These are phyloP conservation scores for Coranthus polyacanthus DNA, from an alignment of 2,797 vertebrate genomes.

Conservation along the genomic window DNA sequence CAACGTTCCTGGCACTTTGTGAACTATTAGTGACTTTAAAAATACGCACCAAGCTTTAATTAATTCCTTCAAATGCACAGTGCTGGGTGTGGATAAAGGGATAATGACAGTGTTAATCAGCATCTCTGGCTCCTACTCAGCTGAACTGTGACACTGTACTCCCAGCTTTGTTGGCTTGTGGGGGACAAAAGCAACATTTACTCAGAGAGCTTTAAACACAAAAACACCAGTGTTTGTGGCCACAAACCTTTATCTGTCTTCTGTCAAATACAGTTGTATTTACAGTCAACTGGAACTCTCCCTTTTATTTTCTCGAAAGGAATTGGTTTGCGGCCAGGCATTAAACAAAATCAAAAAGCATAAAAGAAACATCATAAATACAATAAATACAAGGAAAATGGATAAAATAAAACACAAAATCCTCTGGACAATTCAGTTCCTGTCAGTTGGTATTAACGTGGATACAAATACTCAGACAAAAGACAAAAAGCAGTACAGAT, in stretches of 20 bases:
- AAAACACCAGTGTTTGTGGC: too few relatives aligned
- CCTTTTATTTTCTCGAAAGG: constrained; percentile 9
- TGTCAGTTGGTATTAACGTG: too few relatives aligned
- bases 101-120: constrained; percentile 58
- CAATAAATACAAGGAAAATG: neutral
- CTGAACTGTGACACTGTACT: constrained; percentile 31
- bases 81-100: constrained; percentile 42
- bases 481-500: too few relatives aligned
- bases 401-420: neutral
- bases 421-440: too few relatives aligned
- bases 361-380: too few relatives aligned
- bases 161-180: constrained; percentile 21
- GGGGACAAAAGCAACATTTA: constrained; percentile 26
- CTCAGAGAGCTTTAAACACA: constrained; percentile 11
- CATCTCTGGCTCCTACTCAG: neutral
- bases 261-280: constrained; percentile 13
- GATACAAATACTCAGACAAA: too few relatives aligned
- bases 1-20: constrained; percentile 59
- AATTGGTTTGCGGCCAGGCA: neutral
- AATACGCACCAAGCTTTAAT: constrained; percentile 65
- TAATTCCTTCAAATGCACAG: constrained; percentile 60
- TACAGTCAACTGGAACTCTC: constrained; percentile 12
- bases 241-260: constrained; percentile 11
- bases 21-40: constrained; percentile 69
- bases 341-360: constrained; percentile 9